Evolutionary conservation across 1,140 invertebrate genomes (phyloP), one percentile per base, ranked within the genome.

Genomic region (Bactericera cockerelli): DNA sequence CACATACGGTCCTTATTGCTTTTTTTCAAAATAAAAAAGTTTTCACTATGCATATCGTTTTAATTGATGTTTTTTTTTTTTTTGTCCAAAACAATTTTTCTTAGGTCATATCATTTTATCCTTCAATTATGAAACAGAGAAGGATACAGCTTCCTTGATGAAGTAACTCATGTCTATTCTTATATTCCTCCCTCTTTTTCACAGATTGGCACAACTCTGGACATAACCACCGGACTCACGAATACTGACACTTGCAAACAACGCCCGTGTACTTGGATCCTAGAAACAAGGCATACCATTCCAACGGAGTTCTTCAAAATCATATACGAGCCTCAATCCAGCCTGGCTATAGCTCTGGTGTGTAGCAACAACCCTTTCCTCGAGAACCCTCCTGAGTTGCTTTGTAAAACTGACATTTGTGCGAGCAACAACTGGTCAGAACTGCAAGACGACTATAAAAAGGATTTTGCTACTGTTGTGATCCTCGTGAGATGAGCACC

Each of bases 301-400:
- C 65, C 65, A 2, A 56, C 62, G 21, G 56, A 49, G 38, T 66
- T 63, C 56, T 66, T 62, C 61, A 66, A 66, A 59, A 26, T 66
- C 19, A 24, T 66, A 1, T 53, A 36, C 19, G 59, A 62, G 56
- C 61, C 63, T 11, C 10, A 36, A 22, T 62, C 42, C 26, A 56
- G 21, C 10, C 24, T 25, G 3, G 59, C 60, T 26, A 64, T 66
- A n/a, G 65, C 53, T 19, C 49, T 65, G 10, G 61, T 66, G 4
- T 39, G 59, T 2, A 61, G 62, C 19, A 66, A 66, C 60, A 66
- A 66, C 56, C 65, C 65, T 3, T 62, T 59, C 33, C 24, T 64
- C 13, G 39, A 28, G 4, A 26, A 10, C 2, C 19, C 55, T 2
- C 61, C 63, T 13, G 57, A 59, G 26, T 24, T 26, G 8, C 28